Percentiles rank a stretch among this genome's conserved stretches.
Evolutionary conservation across 2,888 invertebrate genomes (phyloP).

Genomic region (Melanchra persicariae): DNA sequence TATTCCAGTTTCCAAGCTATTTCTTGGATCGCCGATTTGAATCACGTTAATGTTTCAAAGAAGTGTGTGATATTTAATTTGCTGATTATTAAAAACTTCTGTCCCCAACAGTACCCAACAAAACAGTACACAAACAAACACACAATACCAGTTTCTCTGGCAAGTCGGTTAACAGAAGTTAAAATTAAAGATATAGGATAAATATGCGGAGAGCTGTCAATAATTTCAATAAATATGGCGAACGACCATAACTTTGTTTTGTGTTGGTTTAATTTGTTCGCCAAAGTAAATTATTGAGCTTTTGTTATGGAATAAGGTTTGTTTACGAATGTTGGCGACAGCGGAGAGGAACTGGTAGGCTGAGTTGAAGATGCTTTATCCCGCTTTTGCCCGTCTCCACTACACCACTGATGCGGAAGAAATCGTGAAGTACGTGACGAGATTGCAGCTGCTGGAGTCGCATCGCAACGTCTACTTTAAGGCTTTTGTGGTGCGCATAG

Average conservation of each 20-base stretch:
- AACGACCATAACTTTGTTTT: conserved; percentile 50
- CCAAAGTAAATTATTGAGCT: conserved; percentile 47
- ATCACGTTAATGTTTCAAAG: too few relatives aligned
- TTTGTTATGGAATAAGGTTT: conserved; percentile 40
- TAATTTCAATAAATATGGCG: conserved; percentile 65
- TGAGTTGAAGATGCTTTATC: too few relatives aligned
- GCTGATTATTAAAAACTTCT: neutral
- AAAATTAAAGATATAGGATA: conserved; percentile 66
- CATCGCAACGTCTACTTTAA: too few relatives aligned
- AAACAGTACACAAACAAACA: conserved; percentile 44
- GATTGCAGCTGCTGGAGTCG: too few relatives aligned
- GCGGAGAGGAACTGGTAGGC: neutral
- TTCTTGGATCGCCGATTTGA: too few relatives aligned
- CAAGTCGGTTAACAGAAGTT: conserved; percentile 50
- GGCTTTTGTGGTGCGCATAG: too few relatives aligned
- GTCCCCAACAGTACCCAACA: conserved; percentile 34
- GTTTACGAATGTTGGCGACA: conserved; percentile 18
- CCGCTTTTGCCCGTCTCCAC: too few relatives aligned
- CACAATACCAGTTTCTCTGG: conserved; percentile 48
- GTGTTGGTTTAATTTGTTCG: conserved; percentile 61
- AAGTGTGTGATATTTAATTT: too few relatives aligned
- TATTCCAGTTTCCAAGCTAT: too few relatives aligned
- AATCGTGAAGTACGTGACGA: too few relatives aligned
- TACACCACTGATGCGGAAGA: too few relatives aligned
- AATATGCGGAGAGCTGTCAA: conserved; percentile 61